A percentile compares a stretch with the other conserved stretches of the same genome.
Evolutionary conservation across 1,140 invertebrate genomes (phyloP).

Genomic region (Dryas iulia): DNA sequence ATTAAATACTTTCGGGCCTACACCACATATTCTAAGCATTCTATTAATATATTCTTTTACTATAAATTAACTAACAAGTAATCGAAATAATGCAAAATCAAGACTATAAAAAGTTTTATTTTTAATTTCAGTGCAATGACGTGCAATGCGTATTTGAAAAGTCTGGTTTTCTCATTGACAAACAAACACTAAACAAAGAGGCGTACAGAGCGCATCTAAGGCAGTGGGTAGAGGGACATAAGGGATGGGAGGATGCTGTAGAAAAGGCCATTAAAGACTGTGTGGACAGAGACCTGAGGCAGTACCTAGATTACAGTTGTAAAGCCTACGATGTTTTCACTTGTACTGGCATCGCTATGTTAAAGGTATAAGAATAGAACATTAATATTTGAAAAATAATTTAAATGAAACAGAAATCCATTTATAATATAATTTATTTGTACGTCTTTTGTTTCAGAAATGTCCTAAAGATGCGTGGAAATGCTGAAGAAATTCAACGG

Average conservation of each 20-base stretch:
- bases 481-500: conserved; percentile 45
- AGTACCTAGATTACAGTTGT: conserved; percentile 62
- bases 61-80: too few species aligned
- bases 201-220: conserved; percentile 53
- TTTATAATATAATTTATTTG: background rate
- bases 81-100: background rate
- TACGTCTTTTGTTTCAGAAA: conserved; percentile 58
- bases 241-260: conserved; percentile 55
- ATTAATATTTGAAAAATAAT: background rate
- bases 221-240: conserved; percentile 54
- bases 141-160: conserved; percentile 71
- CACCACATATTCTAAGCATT: too few species aligned
- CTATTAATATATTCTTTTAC: too few species aligned
- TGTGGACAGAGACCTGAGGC: conserved; percentile 60
- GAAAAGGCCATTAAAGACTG: conserved; percentile 66
- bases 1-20: too few species aligned
- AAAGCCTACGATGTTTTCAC: conserved; percentile 70
- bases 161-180: conserved; percentile 63
- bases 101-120: background rate
- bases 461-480: conserved; percentile 60
- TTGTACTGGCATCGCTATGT: conserved; percentile 70
- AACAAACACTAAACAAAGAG: conserved; percentile 61
- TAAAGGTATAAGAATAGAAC: conserved; percentile 50
- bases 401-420: background rate
- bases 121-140: conserved; percentile 57